Percentiles rank a stretch among this genome's conserved stretches.
Conservation (phyloP, 1,140 invertebrate species). For the Pollicipes pollicipes region DNA sequence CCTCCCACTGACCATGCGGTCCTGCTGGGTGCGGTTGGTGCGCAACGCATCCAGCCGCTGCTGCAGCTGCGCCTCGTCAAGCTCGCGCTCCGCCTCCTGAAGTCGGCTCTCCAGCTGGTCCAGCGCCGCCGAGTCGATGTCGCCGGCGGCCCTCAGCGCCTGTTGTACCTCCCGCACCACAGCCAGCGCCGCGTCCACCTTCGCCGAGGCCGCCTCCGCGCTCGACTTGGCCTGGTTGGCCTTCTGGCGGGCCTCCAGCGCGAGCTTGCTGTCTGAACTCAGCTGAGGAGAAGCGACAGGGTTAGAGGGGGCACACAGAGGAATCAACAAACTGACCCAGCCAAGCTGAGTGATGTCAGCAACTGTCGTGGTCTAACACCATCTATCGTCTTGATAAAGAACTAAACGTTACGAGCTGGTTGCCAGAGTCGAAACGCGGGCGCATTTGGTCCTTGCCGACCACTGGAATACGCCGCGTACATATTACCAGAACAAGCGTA, state of each 20-base stretch:
- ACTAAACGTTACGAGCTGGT: no score
- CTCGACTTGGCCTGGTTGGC: constrained; percentile 72
- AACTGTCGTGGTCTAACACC: no score
- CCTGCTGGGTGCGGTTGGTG: constrained; percentile 39
- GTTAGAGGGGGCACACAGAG: no score
- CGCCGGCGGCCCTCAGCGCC: constrained; percentile 17
- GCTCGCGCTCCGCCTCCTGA: constrained; percentile 46
- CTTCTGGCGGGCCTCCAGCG: constrained; percentile 53
- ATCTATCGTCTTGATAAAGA: no score
- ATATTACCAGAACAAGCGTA: no score
- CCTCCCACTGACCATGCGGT: constrained; percentile 21
- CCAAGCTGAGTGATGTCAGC: no score
- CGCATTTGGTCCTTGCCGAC: no score
- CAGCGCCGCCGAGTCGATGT: constrained; percentile 42
- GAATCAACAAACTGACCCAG: no score
- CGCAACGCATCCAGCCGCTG: constrained; percentile 47
- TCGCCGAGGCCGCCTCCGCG: constrained; percentile 52
- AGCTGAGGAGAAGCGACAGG: not conserved
- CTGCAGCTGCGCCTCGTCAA: constrained; percentile 54
- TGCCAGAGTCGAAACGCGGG: no score
- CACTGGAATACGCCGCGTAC: no score
- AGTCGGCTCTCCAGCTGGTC: constrained; percentile 54
- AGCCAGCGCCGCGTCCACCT: constrained; percentile 57
- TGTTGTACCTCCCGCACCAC: constrained; percentile 65
- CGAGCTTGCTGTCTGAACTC: constrained; percentile 33